Conservation (phyloP, 64 coral and sea anemone genomes). For the Montipora capricornis region DNA sequence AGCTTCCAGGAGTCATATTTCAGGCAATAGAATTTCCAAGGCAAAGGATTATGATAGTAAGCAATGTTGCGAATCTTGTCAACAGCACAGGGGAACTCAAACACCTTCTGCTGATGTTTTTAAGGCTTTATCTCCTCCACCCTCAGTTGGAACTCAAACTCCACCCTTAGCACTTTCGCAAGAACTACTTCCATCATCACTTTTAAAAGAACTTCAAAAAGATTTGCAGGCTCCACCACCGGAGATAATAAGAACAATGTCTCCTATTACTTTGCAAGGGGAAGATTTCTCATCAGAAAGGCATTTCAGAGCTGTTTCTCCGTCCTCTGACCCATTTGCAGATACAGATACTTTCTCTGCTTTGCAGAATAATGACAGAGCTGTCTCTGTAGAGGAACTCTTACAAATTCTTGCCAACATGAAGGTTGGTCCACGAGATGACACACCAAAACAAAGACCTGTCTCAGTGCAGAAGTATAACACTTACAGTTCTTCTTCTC, state of each 20-base stretch:
- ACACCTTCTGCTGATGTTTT: constrained; percentile 25
- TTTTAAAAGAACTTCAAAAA: constrained; percentile 18
- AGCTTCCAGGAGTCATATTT: neutral
- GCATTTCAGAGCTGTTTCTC: neutral
- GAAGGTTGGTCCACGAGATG: neutral
- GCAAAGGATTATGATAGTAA: neutral
- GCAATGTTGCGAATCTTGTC: neutral
- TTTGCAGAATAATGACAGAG: constrained; percentile 36
- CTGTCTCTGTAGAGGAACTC: constrained; percentile 66
- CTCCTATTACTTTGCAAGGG: constrained; percentile 24
- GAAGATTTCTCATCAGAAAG: neutral
- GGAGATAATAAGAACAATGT: neutral
- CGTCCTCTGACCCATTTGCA: neutral
- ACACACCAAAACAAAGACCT: constrained; percentile 1
- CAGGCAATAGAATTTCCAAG: neutral
- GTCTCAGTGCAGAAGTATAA: constrained; percentile 34
- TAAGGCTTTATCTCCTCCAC: constrained; percentile 30
- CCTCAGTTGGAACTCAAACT: constrained; percentile 52
- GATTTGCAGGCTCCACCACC: constrained; percentile 28
- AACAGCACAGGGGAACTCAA: constrained; percentile 27
- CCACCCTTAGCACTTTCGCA: neutral
- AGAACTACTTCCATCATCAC: constrained; percentile 25
- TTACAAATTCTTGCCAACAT: constrained; percentile 41
- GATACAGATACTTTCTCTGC: neutral
- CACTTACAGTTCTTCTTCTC: neutral